Percentiles rank a stretch among this genome's conserved stretches.
These are phyloP conservation scores for Mola mola DNA, from an alignment of 2,113 vertebrate species.

Conservation along the genomic window DNA sequence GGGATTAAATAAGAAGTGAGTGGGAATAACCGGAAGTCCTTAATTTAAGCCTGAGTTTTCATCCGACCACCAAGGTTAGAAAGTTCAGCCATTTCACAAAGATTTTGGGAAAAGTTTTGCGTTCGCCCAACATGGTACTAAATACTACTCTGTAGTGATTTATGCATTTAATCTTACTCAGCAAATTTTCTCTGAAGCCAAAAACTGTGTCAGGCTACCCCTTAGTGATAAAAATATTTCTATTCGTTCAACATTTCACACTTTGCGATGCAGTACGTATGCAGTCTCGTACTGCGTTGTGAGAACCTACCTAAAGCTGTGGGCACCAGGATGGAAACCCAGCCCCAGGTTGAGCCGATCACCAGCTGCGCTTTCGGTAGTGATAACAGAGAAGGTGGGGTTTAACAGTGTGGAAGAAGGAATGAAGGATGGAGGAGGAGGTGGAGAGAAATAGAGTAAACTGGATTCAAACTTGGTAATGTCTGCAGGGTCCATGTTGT, in stretches of 20 bases:
- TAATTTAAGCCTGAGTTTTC: no score
- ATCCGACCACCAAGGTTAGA: no score
- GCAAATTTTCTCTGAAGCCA: not conserved
- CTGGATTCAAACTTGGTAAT: not conserved
- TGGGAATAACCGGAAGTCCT: no score
- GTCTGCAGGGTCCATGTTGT: not conserved
- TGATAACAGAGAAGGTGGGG: slow-evolving; percentile 46
- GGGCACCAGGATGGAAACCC: slow-evolving; percentile 55
- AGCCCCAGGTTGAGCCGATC: slow-evolving; percentile 38
- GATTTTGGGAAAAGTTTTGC: no score
- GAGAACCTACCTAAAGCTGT: slow-evolving; percentile 81
- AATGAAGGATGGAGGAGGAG: slow-evolving; percentile 33
- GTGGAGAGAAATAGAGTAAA: slow-evolving; percentile 9
- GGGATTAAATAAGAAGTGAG: no score
- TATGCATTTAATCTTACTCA: not conserved
- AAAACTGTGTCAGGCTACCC: no score
- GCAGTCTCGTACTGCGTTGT: no score
- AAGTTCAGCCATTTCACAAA: no score
- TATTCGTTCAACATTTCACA: not conserved
- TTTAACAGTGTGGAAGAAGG: slow-evolving; percentile 45
- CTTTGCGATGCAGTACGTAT: no score
- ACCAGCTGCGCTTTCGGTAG: slow-evolving; percentile 30
- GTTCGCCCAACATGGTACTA: no score
- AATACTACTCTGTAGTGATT: no score
- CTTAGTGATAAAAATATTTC: not conserved